These are phyloP conservation scores for Helicoverpa zea DNA, from an alignment of 1,140 invertebrate genomes.

Conservation along the genomic window DNA sequence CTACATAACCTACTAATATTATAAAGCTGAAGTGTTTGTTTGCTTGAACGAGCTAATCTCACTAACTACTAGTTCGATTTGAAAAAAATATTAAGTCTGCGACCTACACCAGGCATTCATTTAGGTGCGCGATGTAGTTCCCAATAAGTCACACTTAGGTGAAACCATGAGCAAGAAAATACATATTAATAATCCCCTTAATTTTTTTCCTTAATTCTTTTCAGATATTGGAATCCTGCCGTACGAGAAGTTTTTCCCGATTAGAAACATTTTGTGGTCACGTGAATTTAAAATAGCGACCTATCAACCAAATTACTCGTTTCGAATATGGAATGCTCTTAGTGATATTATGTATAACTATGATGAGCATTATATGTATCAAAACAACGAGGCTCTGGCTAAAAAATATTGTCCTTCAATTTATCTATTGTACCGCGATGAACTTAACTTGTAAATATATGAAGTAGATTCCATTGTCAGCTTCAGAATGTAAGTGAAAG, in stretches of 20 bases:
- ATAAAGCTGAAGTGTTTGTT: no score
- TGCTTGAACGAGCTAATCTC: no score
- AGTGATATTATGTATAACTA: constrained; percentile 34
- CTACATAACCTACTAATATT: no score
- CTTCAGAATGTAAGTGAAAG: no score
- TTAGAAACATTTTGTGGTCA: not conserved
- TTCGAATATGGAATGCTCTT: constrained; percentile 55
- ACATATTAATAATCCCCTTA: no score
- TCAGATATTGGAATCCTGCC: not conserved
- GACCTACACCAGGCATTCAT: no score
- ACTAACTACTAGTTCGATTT: no score
- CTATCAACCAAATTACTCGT: not conserved
- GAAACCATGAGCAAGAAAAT: no score
- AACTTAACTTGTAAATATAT: not conserved
- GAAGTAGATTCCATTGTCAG: no score
- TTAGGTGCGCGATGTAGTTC: no score
- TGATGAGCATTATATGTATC: constrained; percentile 29
- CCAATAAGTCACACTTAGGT: no score
- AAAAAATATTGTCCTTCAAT: constrained; percentile 61
- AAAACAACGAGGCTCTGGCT: constrained; percentile 57
- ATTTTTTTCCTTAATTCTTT: not conserved
- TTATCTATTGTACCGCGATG: not conserved
- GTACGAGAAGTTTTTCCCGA: not conserved
- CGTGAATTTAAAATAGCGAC: not conserved
- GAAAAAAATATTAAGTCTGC: no score